Percentiles rank a stretch among this genome's conserved stretches.
These are phyloP conservation scores for Thalassoma bifasciatum DNA, from an alignment of 2,113 vertebrate genomes.

Conservation along the genomic window DNA sequence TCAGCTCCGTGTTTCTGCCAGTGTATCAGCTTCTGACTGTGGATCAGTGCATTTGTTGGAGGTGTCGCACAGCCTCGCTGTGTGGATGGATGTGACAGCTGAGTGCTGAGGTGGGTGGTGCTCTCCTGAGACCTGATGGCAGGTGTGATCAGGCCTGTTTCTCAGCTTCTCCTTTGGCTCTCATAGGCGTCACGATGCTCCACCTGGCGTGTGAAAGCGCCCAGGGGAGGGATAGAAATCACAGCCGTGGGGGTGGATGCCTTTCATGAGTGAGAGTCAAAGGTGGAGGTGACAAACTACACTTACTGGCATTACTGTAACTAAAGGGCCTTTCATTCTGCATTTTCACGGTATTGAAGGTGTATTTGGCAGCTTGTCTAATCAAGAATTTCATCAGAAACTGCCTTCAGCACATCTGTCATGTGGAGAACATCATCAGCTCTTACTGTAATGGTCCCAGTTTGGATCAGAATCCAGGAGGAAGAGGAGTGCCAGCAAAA, in stretches of 20 bases:
- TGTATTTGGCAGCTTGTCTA: not conserved
- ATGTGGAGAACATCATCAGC: not conserved
- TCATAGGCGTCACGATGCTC: slow-evolving; percentile 70
- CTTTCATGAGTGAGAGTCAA: slow-evolving; percentile 44
- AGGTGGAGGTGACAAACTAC: slow-evolving; percentile 46
- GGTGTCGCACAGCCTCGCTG: slow-evolving; percentile 22
- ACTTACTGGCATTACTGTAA: slow-evolving; percentile 13
- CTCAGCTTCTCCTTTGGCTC: slow-evolving; percentile 72
- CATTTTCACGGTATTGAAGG: not conserved
- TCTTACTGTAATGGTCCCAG: not conserved
- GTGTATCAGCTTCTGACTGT: slow-evolving; percentile 20
- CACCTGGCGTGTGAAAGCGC: slow-evolving; percentile 77
- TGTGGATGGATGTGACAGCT: slow-evolving; percentile 60
- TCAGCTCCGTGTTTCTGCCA: slow-evolving; percentile 9
- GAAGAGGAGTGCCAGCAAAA: not conserved
- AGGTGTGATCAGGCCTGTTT: slow-evolving; percentile 77
- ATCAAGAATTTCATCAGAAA: not conserved
- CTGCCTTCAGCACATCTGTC: not conserved
- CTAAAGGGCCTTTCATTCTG: not conserved
- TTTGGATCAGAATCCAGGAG: not conserved
- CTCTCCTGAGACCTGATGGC: slow-evolving; percentile 66
- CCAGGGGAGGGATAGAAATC: slow-evolving; percentile 43
- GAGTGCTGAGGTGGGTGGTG: slow-evolving; percentile 59
- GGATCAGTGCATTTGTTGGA: slow-evolving; percentile 28
- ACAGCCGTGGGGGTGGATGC: slow-evolving; percentile 50